Conservation (phyloP, 2,888 invertebrate genomes). For the Sphaeridia pumilis region DNA sequence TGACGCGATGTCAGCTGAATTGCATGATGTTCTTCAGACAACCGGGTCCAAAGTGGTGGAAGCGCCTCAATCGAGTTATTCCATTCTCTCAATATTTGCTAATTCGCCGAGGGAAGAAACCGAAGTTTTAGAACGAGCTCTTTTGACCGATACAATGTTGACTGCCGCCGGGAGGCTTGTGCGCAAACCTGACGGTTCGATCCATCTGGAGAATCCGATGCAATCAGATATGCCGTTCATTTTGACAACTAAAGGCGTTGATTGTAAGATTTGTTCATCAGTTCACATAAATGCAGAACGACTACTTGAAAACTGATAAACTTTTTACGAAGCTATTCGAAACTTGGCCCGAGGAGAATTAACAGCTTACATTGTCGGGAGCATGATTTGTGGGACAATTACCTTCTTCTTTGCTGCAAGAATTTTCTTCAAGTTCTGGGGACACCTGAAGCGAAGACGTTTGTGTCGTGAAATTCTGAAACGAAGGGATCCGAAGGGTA, state of each 20-base stretch:
- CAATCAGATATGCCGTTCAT: constrained; percentile 3
- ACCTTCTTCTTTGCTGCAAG: not conserved
- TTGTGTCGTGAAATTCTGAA: constrained; percentile 5
- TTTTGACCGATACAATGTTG: constrained; percentile 1
- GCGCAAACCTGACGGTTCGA: constrained; percentile 2
- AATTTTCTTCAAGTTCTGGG: not conserved
- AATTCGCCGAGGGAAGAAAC: not conserved
- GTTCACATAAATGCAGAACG: not conserved
- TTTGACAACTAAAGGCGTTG: constrained; percentile 5
- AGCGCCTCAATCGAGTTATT: not conserved
- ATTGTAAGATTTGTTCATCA: not conserved
- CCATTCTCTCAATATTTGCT: not conserved
- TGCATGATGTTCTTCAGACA: constrained; percentile 1
- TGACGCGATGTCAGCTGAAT: constrained; percentile 4
- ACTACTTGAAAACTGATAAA: not conserved
- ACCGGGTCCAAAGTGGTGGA: no score
- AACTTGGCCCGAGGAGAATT: not conserved
- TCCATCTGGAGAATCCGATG: constrained; percentile 3
- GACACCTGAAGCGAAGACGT: no score
- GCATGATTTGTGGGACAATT: not conserved
- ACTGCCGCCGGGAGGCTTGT: constrained; percentile 5
- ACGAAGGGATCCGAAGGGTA: constrained; percentile 10
- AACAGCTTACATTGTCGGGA: not conserved
- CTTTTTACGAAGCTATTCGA: constrained; percentile 1
- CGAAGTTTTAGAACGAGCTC: constrained; percentile 6